Evolutionary conservation across 2,113 vertebrate species (phyloP).

Genomic region (Meles meles): DNA sequence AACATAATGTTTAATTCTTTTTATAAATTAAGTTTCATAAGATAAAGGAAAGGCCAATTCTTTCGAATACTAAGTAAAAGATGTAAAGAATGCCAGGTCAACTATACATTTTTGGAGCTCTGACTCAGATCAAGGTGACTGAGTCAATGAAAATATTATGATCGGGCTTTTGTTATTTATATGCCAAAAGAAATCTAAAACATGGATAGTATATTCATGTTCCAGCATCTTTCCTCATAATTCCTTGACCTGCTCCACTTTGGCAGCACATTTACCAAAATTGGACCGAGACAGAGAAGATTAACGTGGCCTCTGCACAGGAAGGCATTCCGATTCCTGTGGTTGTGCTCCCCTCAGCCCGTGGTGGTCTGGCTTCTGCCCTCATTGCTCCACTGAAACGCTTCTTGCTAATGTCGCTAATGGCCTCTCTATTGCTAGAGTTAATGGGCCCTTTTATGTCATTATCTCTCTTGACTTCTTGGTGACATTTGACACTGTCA

Average conservation of each 20-base stretch:
- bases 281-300: neutral
- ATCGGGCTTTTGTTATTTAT: neutral
- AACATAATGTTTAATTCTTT: neutral
- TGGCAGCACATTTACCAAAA: neutral
- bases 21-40: neutral
- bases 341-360: neutral
- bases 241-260: conserved; percentile 35
- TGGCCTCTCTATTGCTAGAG: conserved; percentile 37
- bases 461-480: conserved; percentile 53
- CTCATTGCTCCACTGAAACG: neutral
- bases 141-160: conserved; percentile 6
- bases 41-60: neutral
- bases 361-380: neutral
- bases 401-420: conserved; percentile 37
- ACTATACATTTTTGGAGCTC: neutral
- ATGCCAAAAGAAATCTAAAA: neutral
- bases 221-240: neutral
- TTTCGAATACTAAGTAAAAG: conserved; percentile 22
- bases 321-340: neutral
- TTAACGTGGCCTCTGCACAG: neutral
- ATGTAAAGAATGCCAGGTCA: neutral
- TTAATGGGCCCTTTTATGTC: conserved; percentile 59
- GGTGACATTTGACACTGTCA: conserved; percentile 46
- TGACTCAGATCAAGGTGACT: conserved; percentile 4
- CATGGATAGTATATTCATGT: neutral